Evolutionary conservation across 2,797 vertebrate genomes (phyloP).

Genomic region (Zalophus californianus): DNA sequence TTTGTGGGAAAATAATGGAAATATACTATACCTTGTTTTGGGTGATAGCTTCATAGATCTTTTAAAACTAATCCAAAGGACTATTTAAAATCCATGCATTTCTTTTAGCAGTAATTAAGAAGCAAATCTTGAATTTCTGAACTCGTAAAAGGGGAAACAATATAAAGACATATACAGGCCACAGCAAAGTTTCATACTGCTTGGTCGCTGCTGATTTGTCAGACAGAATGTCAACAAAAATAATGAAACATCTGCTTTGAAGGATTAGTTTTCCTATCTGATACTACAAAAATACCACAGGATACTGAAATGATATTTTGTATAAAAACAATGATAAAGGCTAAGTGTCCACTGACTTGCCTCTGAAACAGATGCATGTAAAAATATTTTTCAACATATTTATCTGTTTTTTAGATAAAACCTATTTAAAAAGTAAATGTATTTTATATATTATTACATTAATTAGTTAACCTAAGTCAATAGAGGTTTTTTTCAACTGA

Average conservation of each 20-base stretch:
- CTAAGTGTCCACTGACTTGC: neutral
- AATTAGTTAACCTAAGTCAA: slow-evolving; percentile 62
- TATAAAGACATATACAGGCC: slow-evolving; percentile 49
- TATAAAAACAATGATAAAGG: slow-evolving; percentile 44
- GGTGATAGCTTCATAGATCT: neutral
- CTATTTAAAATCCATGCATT: slow-evolving; percentile 72
- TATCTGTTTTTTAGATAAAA: slow-evolving; percentile 33
- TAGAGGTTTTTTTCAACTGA: neutral
- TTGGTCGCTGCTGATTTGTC: slow-evolving; percentile 67
- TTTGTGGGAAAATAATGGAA: neutral
- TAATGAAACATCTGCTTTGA: slow-evolving; percentile 65
- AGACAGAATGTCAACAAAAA: slow-evolving; percentile 64
- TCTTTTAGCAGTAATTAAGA: slow-evolving; percentile 76
- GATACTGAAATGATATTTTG: slow-evolving; percentile 50
- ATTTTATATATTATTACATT: slow-evolving; percentile 37
- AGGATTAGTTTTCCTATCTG: slow-evolving; percentile 47
- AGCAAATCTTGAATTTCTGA: slow-evolving; percentile 78
- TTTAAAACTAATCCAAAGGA: slow-evolving; percentile 20
- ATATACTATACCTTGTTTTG: neutral
- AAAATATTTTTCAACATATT: neutral
- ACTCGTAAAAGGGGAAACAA: slow-evolving; percentile 59
- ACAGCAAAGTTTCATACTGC: slow-evolving; percentile 68
- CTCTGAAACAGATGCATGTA: neutral
- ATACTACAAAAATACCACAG: slow-evolving; percentile 58
- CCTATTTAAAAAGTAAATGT: neutral